These are phyloP conservation scores for Prolemur simus DNA, from an alignment of 2,113 vertebrate species.

Conservation along the genomic window DNA sequence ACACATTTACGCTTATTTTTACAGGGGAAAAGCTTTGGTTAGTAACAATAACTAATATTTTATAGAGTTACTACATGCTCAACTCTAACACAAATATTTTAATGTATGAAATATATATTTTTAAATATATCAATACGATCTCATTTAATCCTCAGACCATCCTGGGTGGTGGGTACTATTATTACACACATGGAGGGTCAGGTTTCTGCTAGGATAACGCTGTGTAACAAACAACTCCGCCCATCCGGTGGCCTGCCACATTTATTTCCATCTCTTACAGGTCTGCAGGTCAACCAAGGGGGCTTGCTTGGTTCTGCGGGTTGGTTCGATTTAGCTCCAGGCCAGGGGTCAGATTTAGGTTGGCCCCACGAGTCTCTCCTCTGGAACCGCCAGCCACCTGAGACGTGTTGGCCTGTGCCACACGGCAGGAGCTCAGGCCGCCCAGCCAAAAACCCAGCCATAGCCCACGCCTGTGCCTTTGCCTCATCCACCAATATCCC, in stretches of 20 bases:
- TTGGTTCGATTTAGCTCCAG: neutral
- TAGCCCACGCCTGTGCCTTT: neutral
- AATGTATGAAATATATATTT: neutral
- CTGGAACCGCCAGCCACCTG: neutral
- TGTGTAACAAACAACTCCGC: neutral
- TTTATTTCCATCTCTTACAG: neutral
- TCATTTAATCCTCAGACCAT: neutral
- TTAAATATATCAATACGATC: neutral
- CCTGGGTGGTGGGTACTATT: too few relatives aligned
- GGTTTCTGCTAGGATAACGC: neutral
- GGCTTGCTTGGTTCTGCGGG: neutral
- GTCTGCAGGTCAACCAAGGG: neutral
- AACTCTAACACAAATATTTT: neutral
- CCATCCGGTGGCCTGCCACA: rapidly evolving
- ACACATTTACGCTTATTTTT: neutral
- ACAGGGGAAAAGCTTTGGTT: neutral
- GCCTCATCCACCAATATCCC: neutral
- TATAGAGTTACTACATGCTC: neutral
- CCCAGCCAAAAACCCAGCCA: neutral
- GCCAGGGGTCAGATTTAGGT: neutral
- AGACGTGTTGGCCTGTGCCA: too few relatives aligned
- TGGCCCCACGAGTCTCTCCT: neutral
- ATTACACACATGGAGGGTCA: rapidly evolving
- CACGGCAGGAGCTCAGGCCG: neutral
- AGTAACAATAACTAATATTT: neutral